Evolutionary conservation across 92 coral and sea anemone species (phyloP).

Genomic region (Blastomussa wellsi): DNA sequence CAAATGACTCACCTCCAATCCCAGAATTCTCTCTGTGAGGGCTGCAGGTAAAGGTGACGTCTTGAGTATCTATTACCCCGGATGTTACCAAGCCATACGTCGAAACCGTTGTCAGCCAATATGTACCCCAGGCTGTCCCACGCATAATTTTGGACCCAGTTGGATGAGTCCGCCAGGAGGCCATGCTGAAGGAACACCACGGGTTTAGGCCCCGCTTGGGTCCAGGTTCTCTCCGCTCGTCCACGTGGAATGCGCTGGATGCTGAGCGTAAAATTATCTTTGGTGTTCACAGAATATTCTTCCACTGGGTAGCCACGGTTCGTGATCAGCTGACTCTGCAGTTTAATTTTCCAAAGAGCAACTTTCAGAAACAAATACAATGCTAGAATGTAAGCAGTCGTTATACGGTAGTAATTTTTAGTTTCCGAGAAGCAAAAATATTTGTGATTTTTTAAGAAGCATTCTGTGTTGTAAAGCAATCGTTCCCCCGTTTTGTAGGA

Average conservation of each 20-base stretch:
- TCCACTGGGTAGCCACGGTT: slow-evolving; percentile 84
- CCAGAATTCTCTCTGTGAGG: slow-evolving; percentile 80
- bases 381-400: too few relatives aligned
- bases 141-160: slow-evolving; percentile 73
- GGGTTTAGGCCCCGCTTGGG: slow-evolving; percentile 30
- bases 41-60: slow-evolving; percentile 61
- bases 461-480: too few relatives aligned
- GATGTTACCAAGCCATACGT: slow-evolving; percentile 96
- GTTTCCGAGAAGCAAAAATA: too few relatives aligned
- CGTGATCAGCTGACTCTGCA: slow-evolving; percentile 64
- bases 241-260: slow-evolving; percentile 85
- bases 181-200: slow-evolving; percentile 84
- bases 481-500: too few relatives aligned
- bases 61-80: slow-evolving; percentile 93
- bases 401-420: too few relatives aligned
- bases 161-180: slow-evolving; percentile 76
- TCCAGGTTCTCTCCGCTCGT: neutral
- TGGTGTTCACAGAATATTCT: slow-evolving; percentile 58
- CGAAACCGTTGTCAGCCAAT: slow-evolving; percentile 92
- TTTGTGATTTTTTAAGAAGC: too few relatives aligned
- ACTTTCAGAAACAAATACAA: neutral
- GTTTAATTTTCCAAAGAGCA: neutral
- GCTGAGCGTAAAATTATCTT: slow-evolving; percentile 58
- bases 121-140: slow-evolving; percentile 83
- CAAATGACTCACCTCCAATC: slow-evolving; percentile 80